Evolutionary conservation across 2,113 vertebrate species (phyloP).

Genomic region (Nymphicus hollandicus): DNA sequence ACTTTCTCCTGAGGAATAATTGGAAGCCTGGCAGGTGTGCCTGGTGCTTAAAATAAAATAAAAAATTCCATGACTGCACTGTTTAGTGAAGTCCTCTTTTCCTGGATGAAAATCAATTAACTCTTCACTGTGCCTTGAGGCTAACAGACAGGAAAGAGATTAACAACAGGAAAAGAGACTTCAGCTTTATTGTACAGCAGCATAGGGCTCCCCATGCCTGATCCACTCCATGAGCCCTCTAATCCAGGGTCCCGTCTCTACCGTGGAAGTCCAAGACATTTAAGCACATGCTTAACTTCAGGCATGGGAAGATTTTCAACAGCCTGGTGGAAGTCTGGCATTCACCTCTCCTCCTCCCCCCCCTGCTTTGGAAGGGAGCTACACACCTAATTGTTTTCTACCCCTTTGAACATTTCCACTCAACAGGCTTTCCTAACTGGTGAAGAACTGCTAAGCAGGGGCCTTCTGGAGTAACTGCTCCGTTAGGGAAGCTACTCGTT

Average conservation of each 20-base stretch:
- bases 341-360: not conserved
- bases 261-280: not conserved
- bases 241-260: conserved; percentile 7
- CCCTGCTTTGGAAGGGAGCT: not conserved
- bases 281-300: conserved; percentile 58
- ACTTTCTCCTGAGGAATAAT: conserved; percentile 68
- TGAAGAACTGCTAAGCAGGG: not conserved
- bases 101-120: conserved; percentile 71
- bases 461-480: conserved; percentile 3
- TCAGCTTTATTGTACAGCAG: conserved; percentile 58
- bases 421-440: not conserved
- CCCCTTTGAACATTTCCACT: conserved; percentile 48
- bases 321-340: conserved; percentile 41
- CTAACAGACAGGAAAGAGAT: conserved; percentile 68
- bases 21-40: conserved; percentile 66
- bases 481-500: not conserved
- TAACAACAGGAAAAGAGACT: conserved; percentile 67
- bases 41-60: conserved; percentile 66
- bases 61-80: conserved; percentile 58
- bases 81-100: conserved; percentile 63
- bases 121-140: conserved; percentile 65
- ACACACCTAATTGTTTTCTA: conserved; percentile 42
- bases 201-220: conserved; percentile 23
- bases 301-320: conserved; percentile 32
- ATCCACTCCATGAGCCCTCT: conserved; percentile 39